Evolutionary conservation across 1,140 invertebrate genomes (phyloP).

Genomic region (Lanistes nyassanus): DNA sequence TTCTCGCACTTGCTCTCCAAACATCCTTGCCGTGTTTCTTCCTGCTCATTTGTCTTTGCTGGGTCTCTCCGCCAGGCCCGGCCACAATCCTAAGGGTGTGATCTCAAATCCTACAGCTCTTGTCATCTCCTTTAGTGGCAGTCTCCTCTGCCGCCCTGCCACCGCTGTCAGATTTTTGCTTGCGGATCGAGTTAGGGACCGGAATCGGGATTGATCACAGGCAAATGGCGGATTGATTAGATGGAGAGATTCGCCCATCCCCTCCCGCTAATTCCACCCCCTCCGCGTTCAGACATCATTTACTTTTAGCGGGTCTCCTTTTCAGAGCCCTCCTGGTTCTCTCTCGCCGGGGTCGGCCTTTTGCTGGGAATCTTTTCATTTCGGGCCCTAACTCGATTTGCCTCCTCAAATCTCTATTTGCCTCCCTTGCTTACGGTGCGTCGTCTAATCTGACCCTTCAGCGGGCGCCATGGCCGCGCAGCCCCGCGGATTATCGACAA

Average conservation of each 20-base stretch:
- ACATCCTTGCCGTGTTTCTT: neutral
- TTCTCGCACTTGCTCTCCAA: neutral
- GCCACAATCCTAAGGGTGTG: constrained; percentile 1
- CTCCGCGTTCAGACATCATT: constrained; percentile 33
- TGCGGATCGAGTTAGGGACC: constrained; percentile 26
- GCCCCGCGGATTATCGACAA: constrained; percentile 26
- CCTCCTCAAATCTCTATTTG: constrained; percentile 31
- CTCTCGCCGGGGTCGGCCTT: neutral
- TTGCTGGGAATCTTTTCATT: constrained; percentile 29
- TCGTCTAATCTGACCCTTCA: constrained; percentile 14
- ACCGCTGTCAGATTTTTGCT: constrained; percentile 17
- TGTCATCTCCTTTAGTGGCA: neutral
- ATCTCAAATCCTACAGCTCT: constrained; percentile 6
- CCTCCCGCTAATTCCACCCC: constrained; percentile 25
- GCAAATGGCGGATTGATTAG: constrained; percentile 31
- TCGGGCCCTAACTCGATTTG: constrained; percentile 29
- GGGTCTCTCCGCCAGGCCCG: neutral
- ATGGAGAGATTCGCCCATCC: constrained; percentile 19
- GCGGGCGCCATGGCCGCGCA: neutral
- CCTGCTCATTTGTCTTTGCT: neutral
- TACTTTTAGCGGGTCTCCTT: constrained; percentile 27
- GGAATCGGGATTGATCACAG: constrained; percentile 25
- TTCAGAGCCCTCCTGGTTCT: constrained; percentile 4
- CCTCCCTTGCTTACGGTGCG: constrained; percentile 15
- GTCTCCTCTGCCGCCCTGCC: neutral